Conservation (phyloP, 2,113 vertebrate genomes). For the Callocephalon fimbriatum region DNA sequence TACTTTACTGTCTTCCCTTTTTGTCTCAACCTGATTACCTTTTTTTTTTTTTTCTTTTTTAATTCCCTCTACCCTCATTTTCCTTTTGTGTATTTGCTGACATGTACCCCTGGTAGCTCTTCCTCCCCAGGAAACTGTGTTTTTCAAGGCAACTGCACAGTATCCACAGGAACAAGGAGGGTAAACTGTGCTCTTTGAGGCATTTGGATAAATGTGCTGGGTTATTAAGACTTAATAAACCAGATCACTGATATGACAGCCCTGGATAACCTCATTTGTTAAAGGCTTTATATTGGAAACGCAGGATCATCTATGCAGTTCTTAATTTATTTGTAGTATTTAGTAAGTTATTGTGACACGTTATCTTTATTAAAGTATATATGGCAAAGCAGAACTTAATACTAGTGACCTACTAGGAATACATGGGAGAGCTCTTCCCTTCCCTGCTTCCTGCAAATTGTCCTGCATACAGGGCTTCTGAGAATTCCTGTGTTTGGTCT, state of each 20-base stretch:
- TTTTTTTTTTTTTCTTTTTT: background rate
- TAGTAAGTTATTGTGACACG: background rate
- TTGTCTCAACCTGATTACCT: constrained; percentile 53
- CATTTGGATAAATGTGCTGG: background rate
- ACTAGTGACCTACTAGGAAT: background rate
- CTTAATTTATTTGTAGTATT: background rate
- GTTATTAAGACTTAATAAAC: background rate
- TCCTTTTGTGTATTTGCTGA: constrained; percentile 67
- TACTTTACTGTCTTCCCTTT: constrained; percentile 75
- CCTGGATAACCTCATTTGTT: background rate
- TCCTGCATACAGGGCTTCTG: background rate
- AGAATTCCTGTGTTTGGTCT: background rate
- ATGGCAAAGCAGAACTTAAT: background rate
- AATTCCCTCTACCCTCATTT: constrained; percentile 59
- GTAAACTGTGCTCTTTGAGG: background rate
- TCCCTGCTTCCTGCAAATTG: fast-evolving
- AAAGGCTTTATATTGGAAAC: background rate
- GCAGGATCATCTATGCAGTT: background rate
- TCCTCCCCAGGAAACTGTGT: constrained; percentile 12
- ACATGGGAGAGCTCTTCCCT: background rate
- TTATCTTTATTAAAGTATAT: background rate
- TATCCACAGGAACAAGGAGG: background rate
- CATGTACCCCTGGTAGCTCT: background rate
- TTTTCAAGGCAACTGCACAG: background rate
- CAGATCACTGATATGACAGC: background rate